Percentiles rank a stretch among this genome's conserved stretches.
These are phyloP conservation scores for Euclidia mi DNA, from an alignment of 2,888 invertebrate genomes.

Conservation along the genomic window DNA sequence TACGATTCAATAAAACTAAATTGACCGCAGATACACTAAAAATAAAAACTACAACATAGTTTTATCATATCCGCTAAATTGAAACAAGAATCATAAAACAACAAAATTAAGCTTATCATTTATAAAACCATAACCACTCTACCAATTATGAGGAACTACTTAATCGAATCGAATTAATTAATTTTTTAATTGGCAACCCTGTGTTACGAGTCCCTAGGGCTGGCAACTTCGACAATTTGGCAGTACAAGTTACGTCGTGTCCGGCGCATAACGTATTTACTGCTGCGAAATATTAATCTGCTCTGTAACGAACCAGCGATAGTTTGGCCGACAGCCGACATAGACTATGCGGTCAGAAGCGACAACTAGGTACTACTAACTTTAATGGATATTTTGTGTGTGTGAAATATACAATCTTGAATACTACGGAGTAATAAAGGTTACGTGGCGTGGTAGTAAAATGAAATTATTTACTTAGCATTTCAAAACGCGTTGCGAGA, in stretches of 20 bases:
- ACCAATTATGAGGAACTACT: conserved; percentile 47
- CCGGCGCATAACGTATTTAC: conserved; percentile 87
- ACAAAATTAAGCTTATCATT: conserved; percentile 39
- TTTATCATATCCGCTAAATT: conserved; percentile 10
- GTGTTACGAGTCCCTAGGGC: conserved; percentile 72
- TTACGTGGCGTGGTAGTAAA: too few relatives aligned
- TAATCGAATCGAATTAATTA: conserved; percentile 52
- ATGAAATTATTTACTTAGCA: too few relatives aligned
- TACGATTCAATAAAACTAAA: too few relatives aligned
- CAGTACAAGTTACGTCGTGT: conserved; percentile 79
- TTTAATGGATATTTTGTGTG: conserved; percentile 17
- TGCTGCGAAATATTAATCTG: conserved; percentile 87
- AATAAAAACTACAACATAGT: conserved; percentile 1
- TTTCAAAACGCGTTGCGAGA: too few relatives aligned
- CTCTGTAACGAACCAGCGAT: conserved; percentile 81
- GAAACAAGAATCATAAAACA: conserved; percentile 25
- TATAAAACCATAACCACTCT: conserved; percentile 34
- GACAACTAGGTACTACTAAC: conserved; percentile 33
- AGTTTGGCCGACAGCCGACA: conserved; percentile 72
- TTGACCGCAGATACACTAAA: background rate
- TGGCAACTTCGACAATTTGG: conserved; percentile 86
- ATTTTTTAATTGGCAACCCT: conserved; percentile 63
- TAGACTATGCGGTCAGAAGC: conserved; percentile 64
- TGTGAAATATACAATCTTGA: background rate
- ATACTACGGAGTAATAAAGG: too few relatives aligned